These are phyloP conservation scores for Thecophora atra DNA, from an alignment of 2,888 invertebrate species.

Conservation along the genomic window DNA sequence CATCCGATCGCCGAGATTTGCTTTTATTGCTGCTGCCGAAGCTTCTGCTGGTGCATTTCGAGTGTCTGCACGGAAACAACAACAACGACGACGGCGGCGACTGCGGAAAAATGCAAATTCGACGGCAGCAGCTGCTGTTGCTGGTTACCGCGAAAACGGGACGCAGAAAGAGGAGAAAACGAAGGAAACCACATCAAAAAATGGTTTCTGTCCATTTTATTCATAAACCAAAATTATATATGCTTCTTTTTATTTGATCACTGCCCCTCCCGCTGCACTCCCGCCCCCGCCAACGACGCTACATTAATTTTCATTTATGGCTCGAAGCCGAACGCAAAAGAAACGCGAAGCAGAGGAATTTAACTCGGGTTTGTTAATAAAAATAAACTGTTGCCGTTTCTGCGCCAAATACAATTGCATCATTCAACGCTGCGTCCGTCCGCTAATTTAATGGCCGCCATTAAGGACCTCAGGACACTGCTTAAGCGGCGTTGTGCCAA, in stretches of 20 bases:
- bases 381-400: conserved; percentile 46
- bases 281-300: conserved; percentile 37
- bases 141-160: conserved; percentile 22
- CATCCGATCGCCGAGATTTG: background rate
- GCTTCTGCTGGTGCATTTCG: background rate
- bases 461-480: conserved; percentile 12
- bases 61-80: background rate
- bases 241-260: background rate
- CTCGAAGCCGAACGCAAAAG: conserved; percentile 20
- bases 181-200: conserved; percentile 23
- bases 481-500: conserved; percentile 49
- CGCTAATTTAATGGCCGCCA: conserved; percentile 29
- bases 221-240: conserved; percentile 27
- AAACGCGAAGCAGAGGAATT: no score
- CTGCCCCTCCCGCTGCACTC: background rate
- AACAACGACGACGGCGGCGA: background rate
- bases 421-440: background rate
- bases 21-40: background rate
- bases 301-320: conserved; percentile 45
- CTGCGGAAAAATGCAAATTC: background rate
- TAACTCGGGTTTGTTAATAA: conserved; percentile 40
- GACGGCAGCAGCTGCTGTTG: background rate
- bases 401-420: conserved; percentile 47
- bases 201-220: conserved; percentile 5
- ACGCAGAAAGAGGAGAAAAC: conserved; percentile 19